Conservation (phyloP, 1,140 invertebrate genomes). For the Drosophila orosa region DNA sequence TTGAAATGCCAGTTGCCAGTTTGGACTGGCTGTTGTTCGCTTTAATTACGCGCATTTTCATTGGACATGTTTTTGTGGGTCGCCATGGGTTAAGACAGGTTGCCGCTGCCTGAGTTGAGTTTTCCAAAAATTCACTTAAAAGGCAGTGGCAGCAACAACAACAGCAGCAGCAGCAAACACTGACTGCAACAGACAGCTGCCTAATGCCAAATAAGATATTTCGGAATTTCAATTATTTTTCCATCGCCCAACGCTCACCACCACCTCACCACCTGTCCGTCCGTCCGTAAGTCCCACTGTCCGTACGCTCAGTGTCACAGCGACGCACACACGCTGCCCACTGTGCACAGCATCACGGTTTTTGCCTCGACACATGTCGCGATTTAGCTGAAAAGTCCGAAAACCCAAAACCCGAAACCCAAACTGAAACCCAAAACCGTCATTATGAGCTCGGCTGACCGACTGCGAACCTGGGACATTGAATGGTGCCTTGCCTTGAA, state of each 20-base stretch:
- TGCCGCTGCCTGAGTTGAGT: conserved; percentile 32
- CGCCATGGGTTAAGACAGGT: conserved; percentile 74
- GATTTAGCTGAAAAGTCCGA: conserved; percentile 36
- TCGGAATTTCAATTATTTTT: conserved; percentile 79
- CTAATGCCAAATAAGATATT: conserved; percentile 78
- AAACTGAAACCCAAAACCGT: conserved; percentile 53
- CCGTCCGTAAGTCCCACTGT: conserved; percentile 8
- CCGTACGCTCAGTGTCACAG: conserved; percentile 44
- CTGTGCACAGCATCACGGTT: conserved; percentile 58
- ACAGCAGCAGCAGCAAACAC: not conserved
- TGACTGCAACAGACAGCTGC: conserved; percentile 39
- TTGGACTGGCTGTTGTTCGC: conserved; percentile 41
- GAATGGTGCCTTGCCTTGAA: conserved; percentile 12
- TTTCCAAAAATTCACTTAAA: conserved; percentile 50
- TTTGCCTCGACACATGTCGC: conserved; percentile 54
- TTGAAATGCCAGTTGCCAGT: conserved; percentile 72
- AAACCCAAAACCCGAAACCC: conserved; percentile 25
- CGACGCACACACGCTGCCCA: conserved; percentile 39
- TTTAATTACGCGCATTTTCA: conserved; percentile 69
- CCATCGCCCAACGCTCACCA: conserved; percentile 30
- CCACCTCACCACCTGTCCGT: conserved; percentile 7
- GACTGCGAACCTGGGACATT: conserved; percentile 38
- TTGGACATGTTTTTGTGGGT: conserved; percentile 72
- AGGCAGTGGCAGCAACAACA: conserved; percentile 43
- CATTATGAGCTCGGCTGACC: conserved; percentile 71